A percentile compares a stretch with the other conserved stretches of the same genome.
phyloP scores from a whole-genome alignment of 1,140 invertebrate genomes.

The Chironomus striatipennis region DNA sequence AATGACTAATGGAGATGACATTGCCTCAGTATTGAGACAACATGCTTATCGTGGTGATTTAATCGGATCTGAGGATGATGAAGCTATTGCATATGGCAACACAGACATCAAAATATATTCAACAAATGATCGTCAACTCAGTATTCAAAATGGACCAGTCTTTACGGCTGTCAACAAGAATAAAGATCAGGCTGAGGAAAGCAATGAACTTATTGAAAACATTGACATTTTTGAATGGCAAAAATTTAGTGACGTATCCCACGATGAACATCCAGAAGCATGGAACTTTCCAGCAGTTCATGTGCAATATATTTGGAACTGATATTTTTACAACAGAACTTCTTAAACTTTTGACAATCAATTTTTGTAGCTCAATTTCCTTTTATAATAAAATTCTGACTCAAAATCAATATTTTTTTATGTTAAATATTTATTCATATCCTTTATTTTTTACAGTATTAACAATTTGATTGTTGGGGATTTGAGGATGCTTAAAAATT shows the following conservation, averaged over 20 bases:
- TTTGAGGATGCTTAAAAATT: no score
- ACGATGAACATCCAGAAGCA: slow-evolving; percentile 66
- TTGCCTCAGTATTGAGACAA: slow-evolving; percentile 34
- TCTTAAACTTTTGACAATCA: background rate
- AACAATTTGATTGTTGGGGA: no score
- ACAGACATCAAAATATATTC: slow-evolving; percentile 39
- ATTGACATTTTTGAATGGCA: slow-evolving; percentile 63
- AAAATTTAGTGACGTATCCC: slow-evolving; percentile 47
- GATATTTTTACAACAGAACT: slow-evolving; percentile 25
- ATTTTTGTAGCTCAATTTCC: slow-evolving; percentile 12
- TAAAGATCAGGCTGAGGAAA: slow-evolving; percentile 32
- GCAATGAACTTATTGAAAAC: slow-evolving; percentile 32
- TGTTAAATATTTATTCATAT: background rate
- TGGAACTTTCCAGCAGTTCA: slow-evolving; percentile 59
- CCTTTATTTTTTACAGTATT: no score
- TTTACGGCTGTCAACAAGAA: no score
- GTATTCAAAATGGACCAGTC: slow-evolving; percentile 24
- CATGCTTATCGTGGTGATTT: slow-evolving; percentile 39
- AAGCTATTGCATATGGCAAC: slow-evolving; percentile 38
- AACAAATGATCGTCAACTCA: slow-evolving; percentile 33
- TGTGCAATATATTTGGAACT: slow-evolving; percentile 47
- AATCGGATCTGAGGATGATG: slow-evolving; percentile 31
- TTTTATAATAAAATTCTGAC: slow-evolving; percentile 1
- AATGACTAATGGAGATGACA: slow-evolving; percentile 33
- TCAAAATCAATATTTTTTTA: background rate